Evolutionary conservation across 2,113 vertebrate species (phyloP), one percentile per base, ranked within the genome.

Genomic region (Thryonomys swinderianus): DNA sequence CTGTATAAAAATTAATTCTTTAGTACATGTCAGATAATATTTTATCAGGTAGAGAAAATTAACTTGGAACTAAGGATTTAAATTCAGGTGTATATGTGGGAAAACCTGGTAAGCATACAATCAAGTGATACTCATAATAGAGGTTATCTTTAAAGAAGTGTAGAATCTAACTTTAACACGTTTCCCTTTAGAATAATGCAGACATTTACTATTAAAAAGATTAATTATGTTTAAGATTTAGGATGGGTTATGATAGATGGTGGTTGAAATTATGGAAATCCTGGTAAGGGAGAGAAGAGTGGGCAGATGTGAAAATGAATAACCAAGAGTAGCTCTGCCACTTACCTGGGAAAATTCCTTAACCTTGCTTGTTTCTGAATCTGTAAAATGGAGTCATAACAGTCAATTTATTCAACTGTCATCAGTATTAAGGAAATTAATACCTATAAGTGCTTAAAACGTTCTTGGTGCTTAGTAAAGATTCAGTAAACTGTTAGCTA

Each of bases 11-110:
- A 93, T 76, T 93, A 89, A 96, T 97, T 95, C 85, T 95, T 96
- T 84, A 73, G 69, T 73, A 91, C 88, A 93, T 89, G 76, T 91
- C 48, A 85, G 91, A 93, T 95, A 96, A 95, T 84, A 89, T 95
- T 96, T 96, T 94, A 97, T 95, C 94, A 95, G 81, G 86, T 53
- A 66, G 59, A 86, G 76, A 96, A 96, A 97, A 96, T 96, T 96
- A 97, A 95, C 93, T 95, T 74, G 83, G 76, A 97, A 96, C 88
- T 92, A 94, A 97, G 85, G 84, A 85, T 96, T 97, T 96, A 92
- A 97, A 94, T 92, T 93, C 93, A 81, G n/a, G 81, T 90, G 55
- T 95, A 76, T 95, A 87, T 93, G 23, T 84, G 79, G 74, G 71
- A 23, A 96, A 96, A 94, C 74, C 95, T 96, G 88, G 85, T 95